phyloP scores from a whole-genome alignment of 2,113 vertebrate species.

The Takifugu flavidus region DNA sequence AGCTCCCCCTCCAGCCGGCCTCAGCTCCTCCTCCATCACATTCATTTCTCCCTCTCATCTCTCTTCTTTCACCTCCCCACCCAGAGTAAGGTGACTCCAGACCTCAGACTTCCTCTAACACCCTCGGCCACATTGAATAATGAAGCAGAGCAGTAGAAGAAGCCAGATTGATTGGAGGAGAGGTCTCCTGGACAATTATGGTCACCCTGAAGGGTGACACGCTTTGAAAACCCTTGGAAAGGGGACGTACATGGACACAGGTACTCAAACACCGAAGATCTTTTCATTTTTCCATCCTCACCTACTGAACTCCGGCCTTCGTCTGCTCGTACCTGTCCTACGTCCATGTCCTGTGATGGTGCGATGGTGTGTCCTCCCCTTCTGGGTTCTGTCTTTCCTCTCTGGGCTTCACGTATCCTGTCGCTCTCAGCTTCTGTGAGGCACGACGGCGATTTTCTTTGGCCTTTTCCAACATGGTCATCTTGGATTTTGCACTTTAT shows the following conservation, averaged over 20 bases:
- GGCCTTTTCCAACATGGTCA: no score
- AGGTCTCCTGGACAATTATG: conserved; percentile 31
- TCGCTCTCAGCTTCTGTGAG: no score
- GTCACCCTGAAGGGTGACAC: no score
- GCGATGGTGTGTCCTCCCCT: no score
- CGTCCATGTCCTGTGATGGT: no score
- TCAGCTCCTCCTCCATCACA: conserved; percentile 25
- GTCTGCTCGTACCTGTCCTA: no score
- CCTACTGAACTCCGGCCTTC: conserved; percentile 20
- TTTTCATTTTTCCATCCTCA: conserved; percentile 36
- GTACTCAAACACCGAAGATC: conserved; percentile 18
- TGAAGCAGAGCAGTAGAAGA: conserved; percentile 66
- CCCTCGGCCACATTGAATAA: conserved; percentile 66
- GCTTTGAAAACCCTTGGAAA: background rate
- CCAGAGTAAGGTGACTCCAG: conserved; percentile 56
- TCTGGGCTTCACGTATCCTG: conserved; percentile 12
- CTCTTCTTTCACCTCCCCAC: conserved; percentile 22
- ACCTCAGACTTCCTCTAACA: conserved; percentile 64
- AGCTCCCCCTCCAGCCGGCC: conserved; percentile 1
- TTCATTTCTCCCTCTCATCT: conserved; percentile 32
- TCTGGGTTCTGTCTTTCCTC: conserved; percentile 35
- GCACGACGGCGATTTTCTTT: no score
- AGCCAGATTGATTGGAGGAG: conserved; percentile 73
- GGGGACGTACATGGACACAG: background rate
- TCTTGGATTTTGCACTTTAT: no score